phyloP scores from a whole-genome alignment of 2,113 vertebrate genomes.

The Anhinga anhinga region DNA sequence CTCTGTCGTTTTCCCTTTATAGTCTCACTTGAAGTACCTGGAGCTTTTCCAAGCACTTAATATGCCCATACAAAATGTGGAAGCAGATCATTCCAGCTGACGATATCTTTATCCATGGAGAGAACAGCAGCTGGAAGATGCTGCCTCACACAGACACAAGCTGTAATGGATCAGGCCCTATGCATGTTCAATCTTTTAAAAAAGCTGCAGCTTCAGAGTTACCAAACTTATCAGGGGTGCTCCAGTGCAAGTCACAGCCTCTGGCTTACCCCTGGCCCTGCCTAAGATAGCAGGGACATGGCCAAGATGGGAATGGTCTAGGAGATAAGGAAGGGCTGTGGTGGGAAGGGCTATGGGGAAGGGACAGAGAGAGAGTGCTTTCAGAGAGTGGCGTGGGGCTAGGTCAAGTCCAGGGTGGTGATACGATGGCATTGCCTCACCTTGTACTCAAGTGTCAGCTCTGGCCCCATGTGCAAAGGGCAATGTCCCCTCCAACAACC shows the following conservation, averaged over 20 bases:
- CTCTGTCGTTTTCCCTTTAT: neutral
- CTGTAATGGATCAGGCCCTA: neutral
- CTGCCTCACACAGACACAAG: neutral
- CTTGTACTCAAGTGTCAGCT: neutral
- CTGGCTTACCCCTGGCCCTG: neutral
- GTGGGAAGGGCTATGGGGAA: neutral
- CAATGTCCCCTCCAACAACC: neutral
- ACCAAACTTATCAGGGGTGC: neutral
- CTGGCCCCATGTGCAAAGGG: neutral
- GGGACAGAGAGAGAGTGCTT: neutral
- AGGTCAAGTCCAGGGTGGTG: rapidly evolving
- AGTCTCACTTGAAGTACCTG: neutral
- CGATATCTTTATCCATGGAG: neutral
- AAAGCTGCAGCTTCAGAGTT: neutral
- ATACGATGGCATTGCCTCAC: neutral
- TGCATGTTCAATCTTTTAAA: neutral
- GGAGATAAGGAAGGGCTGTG: neutral
- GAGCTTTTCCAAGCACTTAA: conserved; percentile 32
- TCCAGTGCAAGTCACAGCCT: neutral
- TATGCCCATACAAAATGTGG: conserved; percentile 13
- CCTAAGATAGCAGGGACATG: neutral
- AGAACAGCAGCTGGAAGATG: conserved; percentile 21
- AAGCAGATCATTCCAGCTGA: conserved; percentile 34
- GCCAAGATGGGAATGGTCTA: neutral
- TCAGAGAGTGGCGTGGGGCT: neutral